Evolutionary conservation across 2,797 vertebrate species (phyloP).

Genomic region (Gymnothorax reevesii): DNA sequence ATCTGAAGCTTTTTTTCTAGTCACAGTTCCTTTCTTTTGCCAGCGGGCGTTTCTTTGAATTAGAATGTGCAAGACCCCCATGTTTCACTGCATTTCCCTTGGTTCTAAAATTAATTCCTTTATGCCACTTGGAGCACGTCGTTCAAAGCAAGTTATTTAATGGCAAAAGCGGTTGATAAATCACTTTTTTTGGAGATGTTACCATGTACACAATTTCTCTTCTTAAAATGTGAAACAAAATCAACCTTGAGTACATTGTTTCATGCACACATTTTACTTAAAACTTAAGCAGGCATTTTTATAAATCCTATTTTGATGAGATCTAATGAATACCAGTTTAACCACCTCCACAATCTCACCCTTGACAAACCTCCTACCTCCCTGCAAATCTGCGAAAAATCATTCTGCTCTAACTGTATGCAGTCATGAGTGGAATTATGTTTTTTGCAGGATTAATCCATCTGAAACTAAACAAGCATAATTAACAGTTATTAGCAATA

Average conservation of each 20-base stretch:
- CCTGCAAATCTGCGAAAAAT: neutral
- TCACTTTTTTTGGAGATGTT: neutral
- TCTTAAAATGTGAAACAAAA: neutral
- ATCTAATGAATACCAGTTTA: neutral
- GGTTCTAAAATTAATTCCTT: neutral
- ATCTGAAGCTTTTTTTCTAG: neutral
- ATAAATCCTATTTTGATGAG: neutral
- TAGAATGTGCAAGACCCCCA: neutral
- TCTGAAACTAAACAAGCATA: neutral
- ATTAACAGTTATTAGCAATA: neutral
- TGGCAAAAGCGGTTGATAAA: neutral
- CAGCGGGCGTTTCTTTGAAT: neutral
- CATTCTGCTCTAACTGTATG: neutral
- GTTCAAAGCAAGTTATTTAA: neutral
- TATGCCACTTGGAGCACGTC: neutral
- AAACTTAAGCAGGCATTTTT: neutral
- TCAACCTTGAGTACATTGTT: neutral
- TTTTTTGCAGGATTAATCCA: neutral
- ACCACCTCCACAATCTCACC: conserved; percentile 20
- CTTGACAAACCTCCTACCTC: neutral
- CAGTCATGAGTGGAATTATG: neutral
- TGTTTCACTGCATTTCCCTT: neutral
- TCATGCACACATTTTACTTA: neutral
- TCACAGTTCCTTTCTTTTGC: neutral
- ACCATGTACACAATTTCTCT: neutral